Evolutionary conservation across 2,888 invertebrate species (phyloP).

Genomic region (Platycheirus albimanus): DNA sequence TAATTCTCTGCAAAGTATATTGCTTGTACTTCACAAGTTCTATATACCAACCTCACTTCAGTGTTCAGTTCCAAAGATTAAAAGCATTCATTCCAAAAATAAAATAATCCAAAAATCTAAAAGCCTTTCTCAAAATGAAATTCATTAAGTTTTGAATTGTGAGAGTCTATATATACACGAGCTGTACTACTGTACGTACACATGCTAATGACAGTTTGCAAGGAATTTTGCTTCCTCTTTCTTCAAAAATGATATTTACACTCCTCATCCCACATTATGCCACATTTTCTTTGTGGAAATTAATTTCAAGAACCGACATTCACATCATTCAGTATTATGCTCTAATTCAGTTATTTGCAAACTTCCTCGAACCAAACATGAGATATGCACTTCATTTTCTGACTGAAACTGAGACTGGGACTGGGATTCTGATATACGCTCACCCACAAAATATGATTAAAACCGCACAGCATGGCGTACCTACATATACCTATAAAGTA

Average conservation of each 20-base stretch:
- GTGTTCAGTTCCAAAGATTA: too few relatives aligned
- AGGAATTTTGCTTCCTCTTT: not conserved
- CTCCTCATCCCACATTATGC: not conserved
- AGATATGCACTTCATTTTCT: conserved; percentile 35
- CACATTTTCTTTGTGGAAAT: not conserved
- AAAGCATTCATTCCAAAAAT: too few relatives aligned
- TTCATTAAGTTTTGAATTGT: not conserved
- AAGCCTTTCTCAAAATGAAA: not conserved
- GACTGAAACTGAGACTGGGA: conserved; percentile 10
- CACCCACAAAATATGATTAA: conserved; percentile 45
- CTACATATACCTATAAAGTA: conserved; percentile 14
- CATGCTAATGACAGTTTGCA: too few relatives aligned
- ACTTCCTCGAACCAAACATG: conserved; percentile 8
- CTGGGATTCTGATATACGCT: too few relatives aligned
- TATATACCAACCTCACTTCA: too few relatives aligned
- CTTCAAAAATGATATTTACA: not conserved
- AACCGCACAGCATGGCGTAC: conserved; percentile 34
- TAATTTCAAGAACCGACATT: not conserved
- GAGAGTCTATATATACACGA: too few relatives aligned
- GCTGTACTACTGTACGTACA: too few relatives aligned
- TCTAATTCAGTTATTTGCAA: conserved; percentile 1
- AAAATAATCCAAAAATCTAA: not conserved
- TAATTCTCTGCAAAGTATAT: too few relatives aligned
- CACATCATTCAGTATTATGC: conserved; percentile 1
- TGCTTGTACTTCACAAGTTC: too few relatives aligned